Evolutionary conservation across 2,888 invertebrate species (phyloP).

Genomic region (Pandemis heparana): DNA sequence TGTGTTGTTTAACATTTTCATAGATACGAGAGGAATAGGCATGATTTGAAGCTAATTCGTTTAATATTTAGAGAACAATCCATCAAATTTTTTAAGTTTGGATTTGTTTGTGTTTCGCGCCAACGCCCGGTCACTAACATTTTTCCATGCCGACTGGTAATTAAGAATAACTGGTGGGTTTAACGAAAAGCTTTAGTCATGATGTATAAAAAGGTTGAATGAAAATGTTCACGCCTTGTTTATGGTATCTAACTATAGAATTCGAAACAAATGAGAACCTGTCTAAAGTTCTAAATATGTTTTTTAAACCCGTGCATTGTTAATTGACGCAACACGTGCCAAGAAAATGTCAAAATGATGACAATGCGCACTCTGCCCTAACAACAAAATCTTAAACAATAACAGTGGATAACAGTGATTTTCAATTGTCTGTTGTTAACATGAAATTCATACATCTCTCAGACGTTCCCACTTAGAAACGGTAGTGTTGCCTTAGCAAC

Average conservation of each 20-base stretch:
- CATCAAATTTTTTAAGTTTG: not conserved
- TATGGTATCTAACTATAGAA: conserved; percentile 26
- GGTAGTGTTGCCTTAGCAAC: not conserved
- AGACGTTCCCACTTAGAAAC: not conserved
- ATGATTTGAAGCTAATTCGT: not conserved
- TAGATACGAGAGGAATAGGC: not conserved
- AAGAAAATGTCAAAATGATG: conserved; percentile 2
- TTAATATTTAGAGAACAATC: not conserved
- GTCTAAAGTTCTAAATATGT: not conserved
- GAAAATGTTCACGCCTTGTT: conserved; percentile 19
- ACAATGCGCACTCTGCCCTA: not conserved
- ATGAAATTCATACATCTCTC: not conserved
- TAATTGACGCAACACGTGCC: not conserved
- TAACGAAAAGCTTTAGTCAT: conserved; percentile 35
- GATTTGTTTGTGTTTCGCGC: conserved; percentile 13
- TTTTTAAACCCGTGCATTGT: not conserved
- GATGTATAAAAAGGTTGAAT: conserved; percentile 28
- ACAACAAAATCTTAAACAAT: not conserved
- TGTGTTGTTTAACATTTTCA: not conserved
- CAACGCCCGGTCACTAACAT: conserved; percentile 19
- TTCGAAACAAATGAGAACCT: conserved; percentile 9
- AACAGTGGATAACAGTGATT: not conserved
- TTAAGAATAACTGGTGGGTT: conserved; percentile 33
- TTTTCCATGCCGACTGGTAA: conserved; percentile 28
- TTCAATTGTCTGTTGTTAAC: not conserved